Evolutionary conservation across 1,140 invertebrate genomes (phyloP).

Genomic region (Oedothorax gibbosus): DNA sequence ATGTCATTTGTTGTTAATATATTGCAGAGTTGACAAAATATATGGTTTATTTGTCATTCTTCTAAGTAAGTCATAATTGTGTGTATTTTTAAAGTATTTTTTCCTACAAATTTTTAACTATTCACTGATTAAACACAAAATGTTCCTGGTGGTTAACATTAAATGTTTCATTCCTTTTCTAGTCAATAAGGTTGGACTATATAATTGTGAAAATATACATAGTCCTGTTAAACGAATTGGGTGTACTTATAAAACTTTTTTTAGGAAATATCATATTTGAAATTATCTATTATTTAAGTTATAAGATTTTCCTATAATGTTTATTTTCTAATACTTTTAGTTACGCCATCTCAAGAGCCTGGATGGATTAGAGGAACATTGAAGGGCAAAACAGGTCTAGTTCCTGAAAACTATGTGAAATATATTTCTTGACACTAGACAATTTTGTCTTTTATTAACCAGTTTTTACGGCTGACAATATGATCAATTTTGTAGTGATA

Average conservation of each 20-base stretch:
- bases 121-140: no score
- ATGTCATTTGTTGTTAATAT: no score
- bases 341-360: slow-evolving; percentile 89
- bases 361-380: slow-evolving; percentile 96
- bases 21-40: no score
- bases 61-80: no score
- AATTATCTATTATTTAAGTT: background rate
- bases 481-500: slow-evolving; percentile 11
- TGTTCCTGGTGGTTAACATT: no score
- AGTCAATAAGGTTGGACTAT: no score
- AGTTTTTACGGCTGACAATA: slow-evolving; percentile 1
- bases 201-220: background rate
- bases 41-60: no score
- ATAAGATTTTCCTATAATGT: background rate
- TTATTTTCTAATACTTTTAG: slow-evolving; percentile 72
- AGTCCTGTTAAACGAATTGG: background rate
- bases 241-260: background rate
- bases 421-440: slow-evolving; percentile 66
- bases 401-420: slow-evolving; percentile 98
- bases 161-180: no score
- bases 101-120: no score
- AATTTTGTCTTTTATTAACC: background rate
- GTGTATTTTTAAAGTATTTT: no score
- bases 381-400: slow-evolving; percentile 92
- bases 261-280: no score